Evolutionary conservation across 2,113 vertebrate genomes (phyloP), one percentile per base, ranked within the genome.

Genomic region (Chrysochloris asiatica): DNA sequence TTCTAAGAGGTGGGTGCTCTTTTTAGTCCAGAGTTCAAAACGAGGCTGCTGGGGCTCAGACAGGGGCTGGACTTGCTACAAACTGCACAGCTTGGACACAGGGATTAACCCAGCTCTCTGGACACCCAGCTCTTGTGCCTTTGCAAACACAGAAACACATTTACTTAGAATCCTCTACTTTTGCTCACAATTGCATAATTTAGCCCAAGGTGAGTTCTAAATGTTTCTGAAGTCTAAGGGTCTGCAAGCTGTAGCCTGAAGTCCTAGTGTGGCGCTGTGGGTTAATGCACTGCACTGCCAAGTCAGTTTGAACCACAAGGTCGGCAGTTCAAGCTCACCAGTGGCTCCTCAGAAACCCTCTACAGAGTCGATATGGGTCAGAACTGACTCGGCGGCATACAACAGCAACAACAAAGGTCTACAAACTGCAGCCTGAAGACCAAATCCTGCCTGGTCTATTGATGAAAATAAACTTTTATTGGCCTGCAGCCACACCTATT

Each of bases 61-160:
- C 69, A 78, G 77, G 86, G 2, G 8, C 59, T 8, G 30, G 30
- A 47, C 10, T n/a, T 48, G 28, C 13, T 30, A 4, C 52, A 3
- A 26, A 36, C 82, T 13, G 3, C 61, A 73, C 38, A 43, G 48
- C 80, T 47, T 16, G 47, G 17, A 17, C 1, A 0, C 0, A 8
- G 80, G 63, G 22, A 61, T 21, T 43, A 13, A 13, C 36, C 14
- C 63, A 11, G 28, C 38, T 17, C 14, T 28, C 8, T 0, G n/a
- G 16, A 36, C 0, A 2, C 4, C 13, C 3, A 0, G 43, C 1
- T 36, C n/a, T 59, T 43, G 10, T 2, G 30, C 4, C 30, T 11
- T n/a, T 14, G 14, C 61, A 21, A 2, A 10, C 28, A 8, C 41
- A 47, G 5, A 36, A n/a, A 63, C 1, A 10, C 61, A 38, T 48